Percentiles rank a stretch among this genome's conserved stretches.
Conservation (phyloP, 1,140 invertebrate genomes). For the Panagrolaimus sp. region DNA sequence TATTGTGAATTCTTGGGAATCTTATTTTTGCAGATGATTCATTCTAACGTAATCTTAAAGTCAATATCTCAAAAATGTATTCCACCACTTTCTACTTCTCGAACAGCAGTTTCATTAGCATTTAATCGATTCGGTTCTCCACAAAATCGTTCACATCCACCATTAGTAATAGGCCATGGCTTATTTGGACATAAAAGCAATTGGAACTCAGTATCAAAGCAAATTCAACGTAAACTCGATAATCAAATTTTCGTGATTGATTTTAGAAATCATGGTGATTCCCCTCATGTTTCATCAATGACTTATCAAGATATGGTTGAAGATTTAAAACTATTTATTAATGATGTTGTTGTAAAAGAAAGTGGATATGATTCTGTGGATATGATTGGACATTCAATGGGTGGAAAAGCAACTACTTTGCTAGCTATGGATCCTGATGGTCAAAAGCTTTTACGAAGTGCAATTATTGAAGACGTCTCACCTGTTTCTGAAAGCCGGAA, state of each 20-base stretch:
- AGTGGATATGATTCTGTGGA: constrained; percentile 27
- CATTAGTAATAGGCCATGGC: constrained; percentile 34
- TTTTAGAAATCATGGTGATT: constrained; percentile 48
- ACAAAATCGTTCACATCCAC: not conserved
- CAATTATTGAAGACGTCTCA: constrained; percentile 46
- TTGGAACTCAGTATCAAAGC: constrained; percentile 49
- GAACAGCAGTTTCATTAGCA: not conserved
- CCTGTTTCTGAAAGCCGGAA: constrained; percentile 9
- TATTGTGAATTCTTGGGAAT: no score
- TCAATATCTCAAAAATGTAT: no score
- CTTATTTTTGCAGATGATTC: no score
- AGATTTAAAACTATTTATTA: constrained; percentile 43
- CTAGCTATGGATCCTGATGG: constrained; percentile 31
- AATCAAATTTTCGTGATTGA: constrained; percentile 44
- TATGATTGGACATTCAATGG: constrained; percentile 51
- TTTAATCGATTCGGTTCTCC: constrained; percentile 1
- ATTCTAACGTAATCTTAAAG: no score
- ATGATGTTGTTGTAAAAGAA: constrained; percentile 24
- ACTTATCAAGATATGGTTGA: constrained; percentile 42
- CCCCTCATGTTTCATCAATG: constrained; percentile 28
- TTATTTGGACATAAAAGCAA: constrained; percentile 48
- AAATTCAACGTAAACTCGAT: constrained; percentile 35
- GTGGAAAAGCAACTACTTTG: constrained; percentile 43
- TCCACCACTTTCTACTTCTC: not conserved
- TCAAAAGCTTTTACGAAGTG: constrained; percentile 25